Percentiles rank a stretch among this genome's conserved stretches.
These are phyloP conservation scores for Pica pica DNA, from an alignment of 2,113 vertebrate genomes.

Conservation along the genomic window DNA sequence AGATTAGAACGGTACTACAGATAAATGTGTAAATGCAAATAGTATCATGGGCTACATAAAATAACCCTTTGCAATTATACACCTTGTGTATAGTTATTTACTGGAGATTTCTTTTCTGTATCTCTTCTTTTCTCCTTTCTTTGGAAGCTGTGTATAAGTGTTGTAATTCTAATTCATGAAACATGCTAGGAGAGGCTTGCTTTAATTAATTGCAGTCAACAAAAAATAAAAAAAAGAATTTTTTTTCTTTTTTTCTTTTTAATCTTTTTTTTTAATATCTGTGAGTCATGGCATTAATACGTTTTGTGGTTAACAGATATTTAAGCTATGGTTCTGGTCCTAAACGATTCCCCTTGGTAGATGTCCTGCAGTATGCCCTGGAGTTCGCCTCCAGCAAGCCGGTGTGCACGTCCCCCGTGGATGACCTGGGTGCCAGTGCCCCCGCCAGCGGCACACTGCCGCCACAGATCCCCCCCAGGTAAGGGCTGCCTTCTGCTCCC, in stretches of 20 bases:
- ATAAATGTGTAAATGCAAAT: not conserved
- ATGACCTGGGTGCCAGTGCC: conserved; percentile 87
- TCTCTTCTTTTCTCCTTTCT: not conserved
- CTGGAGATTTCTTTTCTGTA: not conserved
- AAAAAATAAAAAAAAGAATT: not conserved
- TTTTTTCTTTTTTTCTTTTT: not conserved
- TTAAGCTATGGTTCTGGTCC: conserved; percentile 97
- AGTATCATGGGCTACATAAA: not conserved
- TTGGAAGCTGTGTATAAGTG: not conserved
- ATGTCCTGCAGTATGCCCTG: conserved; percentile 97
- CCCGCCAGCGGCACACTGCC: conserved; percentile 78
- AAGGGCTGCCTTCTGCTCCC: conserved; percentile 13
- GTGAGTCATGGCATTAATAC: conserved; percentile 45
- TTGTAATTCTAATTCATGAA: not conserved
- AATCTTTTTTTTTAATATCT: not conserved
- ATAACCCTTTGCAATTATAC: not conserved
- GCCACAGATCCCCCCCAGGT: conserved; percentile 79
- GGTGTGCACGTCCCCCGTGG: conserved; percentile 91
- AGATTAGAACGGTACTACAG: conserved; percentile 90
- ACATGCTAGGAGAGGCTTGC: not conserved
- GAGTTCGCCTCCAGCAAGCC: conserved; percentile 98
- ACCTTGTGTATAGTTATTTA: not conserved
- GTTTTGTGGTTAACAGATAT: conserved; percentile 81
- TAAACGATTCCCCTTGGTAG: conserved; percentile 96
- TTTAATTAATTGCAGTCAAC: not conserved